phyloP scores from a whole-genome alignment of 2,797 vertebrate genomes.

The Dallia pectoralis region DNA sequence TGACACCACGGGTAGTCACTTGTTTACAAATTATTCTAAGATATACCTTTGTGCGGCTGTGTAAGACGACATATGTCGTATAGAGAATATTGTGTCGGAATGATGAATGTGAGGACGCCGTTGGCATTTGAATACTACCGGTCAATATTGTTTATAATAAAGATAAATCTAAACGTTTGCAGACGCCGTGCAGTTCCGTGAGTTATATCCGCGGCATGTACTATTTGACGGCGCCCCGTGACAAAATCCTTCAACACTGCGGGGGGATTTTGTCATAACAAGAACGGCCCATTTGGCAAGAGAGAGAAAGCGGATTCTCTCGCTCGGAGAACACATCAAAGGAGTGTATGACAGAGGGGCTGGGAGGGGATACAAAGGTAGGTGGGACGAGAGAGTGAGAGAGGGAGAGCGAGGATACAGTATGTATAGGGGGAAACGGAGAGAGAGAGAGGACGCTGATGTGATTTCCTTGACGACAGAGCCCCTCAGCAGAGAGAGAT shows the following conservation, averaged over 20 bases:
- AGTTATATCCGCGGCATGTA: constrained; percentile 7
- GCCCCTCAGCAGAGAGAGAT: constrained; percentile 75
- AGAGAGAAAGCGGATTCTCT: constrained; percentile 42
- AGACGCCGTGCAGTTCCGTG: background rate
- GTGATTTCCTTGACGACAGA: constrained; percentile 77
- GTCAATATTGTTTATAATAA: background rate
- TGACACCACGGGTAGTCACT: background rate
- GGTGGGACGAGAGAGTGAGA: constrained; percentile 26
- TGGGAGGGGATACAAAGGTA: constrained; percentile 26
- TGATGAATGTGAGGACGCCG: background rate
- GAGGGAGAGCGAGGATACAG: background rate
- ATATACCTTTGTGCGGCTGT: background rate
- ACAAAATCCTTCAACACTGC: constrained; percentile 35
- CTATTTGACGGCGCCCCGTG: constrained; percentile 39
- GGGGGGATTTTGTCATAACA: constrained; percentile 49
- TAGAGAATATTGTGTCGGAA: background rate
- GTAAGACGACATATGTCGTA: too few relatives aligned
- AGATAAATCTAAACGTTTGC: background rate
- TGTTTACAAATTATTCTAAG: background rate
- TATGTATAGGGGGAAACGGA: background rate
- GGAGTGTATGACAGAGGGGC: constrained; percentile 59
- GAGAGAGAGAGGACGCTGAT: constrained; percentile 4
- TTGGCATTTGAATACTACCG: background rate
- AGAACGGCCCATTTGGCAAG: constrained; percentile 29
- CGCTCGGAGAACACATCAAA: constrained; percentile 46